A percentile compares a stretch with the other conserved stretches of the same genome.
These are phyloP conservation scores for Oenanthe melanoleuca DNA, from an alignment of 2,113 vertebrate species.

Conservation along the genomic window DNA sequence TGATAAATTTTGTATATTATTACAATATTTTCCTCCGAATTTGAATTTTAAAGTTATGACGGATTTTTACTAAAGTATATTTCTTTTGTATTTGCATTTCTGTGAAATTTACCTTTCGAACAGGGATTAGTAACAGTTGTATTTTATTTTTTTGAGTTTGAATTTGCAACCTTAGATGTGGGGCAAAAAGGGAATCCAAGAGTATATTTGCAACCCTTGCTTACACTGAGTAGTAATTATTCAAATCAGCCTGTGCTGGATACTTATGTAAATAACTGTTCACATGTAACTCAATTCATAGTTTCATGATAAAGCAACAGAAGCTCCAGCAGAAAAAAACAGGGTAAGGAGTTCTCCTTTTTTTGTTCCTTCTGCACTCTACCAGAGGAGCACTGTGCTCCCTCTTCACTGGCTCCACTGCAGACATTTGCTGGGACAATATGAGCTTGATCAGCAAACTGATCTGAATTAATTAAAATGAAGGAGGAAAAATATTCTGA, in stretches of 20 bases:
- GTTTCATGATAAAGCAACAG: constrained; percentile 5
- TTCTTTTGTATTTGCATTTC: neutral
- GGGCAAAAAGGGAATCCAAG: neutral
- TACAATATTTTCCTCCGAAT: neutral
- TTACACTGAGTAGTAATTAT: constrained; percentile 21
- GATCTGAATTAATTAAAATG: neutral
- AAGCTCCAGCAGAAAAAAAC: neutral
- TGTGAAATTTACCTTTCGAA: neutral
- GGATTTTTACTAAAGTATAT: neutral
- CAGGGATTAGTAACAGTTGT: neutral
- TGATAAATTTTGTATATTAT: neutral
- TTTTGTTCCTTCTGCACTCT: neutral
- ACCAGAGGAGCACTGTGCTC: neutral
- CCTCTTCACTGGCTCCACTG: neutral
- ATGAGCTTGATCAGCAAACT: neutral
- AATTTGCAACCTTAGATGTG: neutral
- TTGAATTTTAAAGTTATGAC: neutral
- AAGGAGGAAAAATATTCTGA: neutral
- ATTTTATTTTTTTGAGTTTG: neutral
- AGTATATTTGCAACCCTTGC: neutral
- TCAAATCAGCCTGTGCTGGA: constrained; percentile 25
- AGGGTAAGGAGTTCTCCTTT: constrained; percentile 19
- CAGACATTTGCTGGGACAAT: neutral
- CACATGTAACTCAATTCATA: neutral
- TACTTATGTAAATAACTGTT: neutral